Base-by-base conservation (phyloP, 1,140 invertebrate species). In the Sycophaga agraensis region DNA sequence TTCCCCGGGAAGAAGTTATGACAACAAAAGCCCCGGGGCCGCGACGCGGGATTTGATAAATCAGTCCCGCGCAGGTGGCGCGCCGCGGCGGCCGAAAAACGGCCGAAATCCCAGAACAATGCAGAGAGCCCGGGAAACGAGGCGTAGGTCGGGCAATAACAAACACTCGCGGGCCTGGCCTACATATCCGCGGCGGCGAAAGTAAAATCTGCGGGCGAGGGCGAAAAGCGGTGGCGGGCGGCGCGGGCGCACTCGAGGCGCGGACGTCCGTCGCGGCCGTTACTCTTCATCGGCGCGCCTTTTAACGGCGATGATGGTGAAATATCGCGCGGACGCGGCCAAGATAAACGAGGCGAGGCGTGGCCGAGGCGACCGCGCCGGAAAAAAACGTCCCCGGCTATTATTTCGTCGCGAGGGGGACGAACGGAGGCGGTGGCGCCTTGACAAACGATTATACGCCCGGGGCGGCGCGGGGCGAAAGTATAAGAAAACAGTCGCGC, bases 261-360 rank as follows among this genome's bases (percentile, higher is more conserved):
- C 65, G 60, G 67, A n/a, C n/a, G n/a, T n/a, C n/a, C n/a, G n/a
- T n/a, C n/a, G n/a, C 26, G 1, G 22, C 19, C 71, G 71, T 73
- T 73, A 73, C 67, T 74, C 73, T 73, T 74, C 73, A 72, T 74
- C 71, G 68, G 31, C 54, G 67, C 63, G 26, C n/a, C 54, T 67
- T 70, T 73, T 71, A 73, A 70, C 70, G 67, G 70, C 72, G 63
- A 73, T 68, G 73, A 73, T 73, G 69, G 63, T 73, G 68, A 74
- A 73, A 70, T 73, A 74, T 74, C 60, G 63, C 65, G 50, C 17
- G 54, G 42, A 49, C 49, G 19, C 21, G 28, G 48, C 48, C 26
- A 46, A 63, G 54, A 63, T 51, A 35, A 58, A 58, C 53, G 53
- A 50, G 60, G 21, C 37, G n/a, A 14, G 37, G n/a, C 21, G 4